Percentiles rank a stretch among this genome's conserved stretches.
Conservation (phyloP, 2,888 invertebrate genomes). For the Chloroclystis v-ata region DNA sequence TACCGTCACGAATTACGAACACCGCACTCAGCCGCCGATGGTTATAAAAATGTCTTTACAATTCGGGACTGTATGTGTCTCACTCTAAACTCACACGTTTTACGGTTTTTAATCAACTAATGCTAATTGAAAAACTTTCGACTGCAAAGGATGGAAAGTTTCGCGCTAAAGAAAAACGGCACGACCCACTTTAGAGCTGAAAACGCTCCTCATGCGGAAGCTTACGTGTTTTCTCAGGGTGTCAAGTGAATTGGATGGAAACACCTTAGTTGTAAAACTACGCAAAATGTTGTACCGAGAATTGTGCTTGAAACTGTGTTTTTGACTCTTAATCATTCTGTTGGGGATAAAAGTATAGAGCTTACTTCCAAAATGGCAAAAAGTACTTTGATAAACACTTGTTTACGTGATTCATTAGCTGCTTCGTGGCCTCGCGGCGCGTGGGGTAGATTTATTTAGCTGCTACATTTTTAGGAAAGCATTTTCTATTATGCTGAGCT, state of each 20-base stretch:
- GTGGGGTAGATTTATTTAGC: neutral
- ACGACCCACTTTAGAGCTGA: constrained; percentile 46
- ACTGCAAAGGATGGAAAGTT: constrained; percentile 42
- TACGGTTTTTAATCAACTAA: constrained; percentile 56
- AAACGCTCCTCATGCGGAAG: constrained; percentile 39
- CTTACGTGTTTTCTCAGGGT: constrained; percentile 19
- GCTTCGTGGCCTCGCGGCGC: neutral
- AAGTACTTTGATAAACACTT: neutral
- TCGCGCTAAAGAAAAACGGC: constrained; percentile 45
- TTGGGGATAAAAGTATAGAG: constrained; percentile 3
- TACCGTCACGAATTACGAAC: constrained; percentile 63
- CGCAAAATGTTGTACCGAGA: neutral
- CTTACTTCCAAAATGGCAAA: constrained; percentile 6
- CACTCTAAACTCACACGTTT: constrained; percentile 36
- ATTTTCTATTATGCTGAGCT: neutral
- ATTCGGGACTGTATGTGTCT: constrained; percentile 47
- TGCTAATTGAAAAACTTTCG: constrained; percentile 67
- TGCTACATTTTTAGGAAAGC: neutral
- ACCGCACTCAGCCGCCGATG: constrained; percentile 65
- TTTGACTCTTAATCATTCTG: constrained; percentile 1
- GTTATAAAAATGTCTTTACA: constrained; percentile 70
- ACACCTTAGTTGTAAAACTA: neutral
- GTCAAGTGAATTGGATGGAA: constrained; percentile 17
- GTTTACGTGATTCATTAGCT: constrained; percentile 4
- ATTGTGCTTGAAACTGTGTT: neutral